phyloP scores from a whole-genome alignment of 2,113 vertebrate genomes.

The Scophthalmus maximus region DNA sequence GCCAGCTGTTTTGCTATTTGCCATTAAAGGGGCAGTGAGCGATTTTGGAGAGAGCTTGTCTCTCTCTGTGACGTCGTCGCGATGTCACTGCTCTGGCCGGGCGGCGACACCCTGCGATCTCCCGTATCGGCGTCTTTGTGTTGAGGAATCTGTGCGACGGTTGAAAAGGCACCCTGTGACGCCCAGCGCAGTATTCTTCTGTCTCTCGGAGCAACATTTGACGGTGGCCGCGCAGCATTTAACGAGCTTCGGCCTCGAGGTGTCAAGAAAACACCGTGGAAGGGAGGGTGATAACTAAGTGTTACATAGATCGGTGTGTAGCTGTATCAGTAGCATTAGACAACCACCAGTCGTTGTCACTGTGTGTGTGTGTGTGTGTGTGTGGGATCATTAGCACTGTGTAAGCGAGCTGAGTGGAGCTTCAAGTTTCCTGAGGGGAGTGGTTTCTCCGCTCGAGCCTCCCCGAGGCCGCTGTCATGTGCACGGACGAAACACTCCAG shows the following conservation, averaged over 20 bases:
- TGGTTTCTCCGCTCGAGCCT: not conserved
- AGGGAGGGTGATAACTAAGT: not conserved
- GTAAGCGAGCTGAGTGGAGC: not conserved
- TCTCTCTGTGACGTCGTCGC: too few species aligned
- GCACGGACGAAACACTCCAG: constrained; percentile 11
- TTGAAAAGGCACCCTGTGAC: too few species aligned
- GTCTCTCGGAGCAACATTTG: constrained; percentile 1
- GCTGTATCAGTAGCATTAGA: not conserved
- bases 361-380: not conserved
- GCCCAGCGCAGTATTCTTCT: not conserved
- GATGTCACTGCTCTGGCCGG: too few species aligned
- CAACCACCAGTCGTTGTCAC: constrained; percentile 7
- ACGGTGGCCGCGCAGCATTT: not conserved
- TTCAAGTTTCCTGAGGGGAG: constrained; percentile 11
- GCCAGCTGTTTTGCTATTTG: too few species aligned
- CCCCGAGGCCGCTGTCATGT: constrained; percentile 9
- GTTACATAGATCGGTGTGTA: not conserved
- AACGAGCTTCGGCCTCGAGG: constrained; percentile 11
- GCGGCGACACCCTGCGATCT: too few species aligned
- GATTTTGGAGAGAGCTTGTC: too few species aligned
- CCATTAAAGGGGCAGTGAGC: too few species aligned
- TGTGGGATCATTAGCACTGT: constrained; percentile 3
- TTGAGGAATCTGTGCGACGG: too few species aligned
- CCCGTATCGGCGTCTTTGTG: too few species aligned
- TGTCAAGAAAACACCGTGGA: not conserved